A percentile compares a stretch with the other conserved stretches of the same genome.
Evolutionary conservation across 1,140 invertebrate genomes (phyloP).

Genomic region (Lepidotrigona ventralis): DNA sequence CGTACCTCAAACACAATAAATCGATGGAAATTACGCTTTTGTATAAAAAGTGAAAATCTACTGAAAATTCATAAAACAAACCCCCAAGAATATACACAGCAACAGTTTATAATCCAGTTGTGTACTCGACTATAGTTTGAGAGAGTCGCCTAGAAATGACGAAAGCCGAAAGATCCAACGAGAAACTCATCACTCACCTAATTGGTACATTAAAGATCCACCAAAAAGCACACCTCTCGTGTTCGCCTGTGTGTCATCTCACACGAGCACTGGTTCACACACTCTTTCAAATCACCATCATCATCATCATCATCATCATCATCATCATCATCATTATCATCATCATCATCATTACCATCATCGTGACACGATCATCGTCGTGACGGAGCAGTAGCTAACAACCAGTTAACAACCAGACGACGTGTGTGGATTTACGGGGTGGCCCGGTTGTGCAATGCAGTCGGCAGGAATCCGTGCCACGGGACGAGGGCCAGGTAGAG

Average conservation of each 20-base stretch:
- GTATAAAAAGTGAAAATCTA: no score
- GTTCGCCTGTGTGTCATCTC: constrained; percentile 73
- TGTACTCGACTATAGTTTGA: no score
- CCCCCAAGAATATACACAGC: no score
- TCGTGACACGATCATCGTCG: constrained; percentile 1
- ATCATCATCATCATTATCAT: constrained; percentile 62
- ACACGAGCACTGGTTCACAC: constrained; percentile 68
- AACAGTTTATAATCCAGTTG: no score
- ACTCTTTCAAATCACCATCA: constrained; percentile 68
- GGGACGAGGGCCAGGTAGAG: not conserved
- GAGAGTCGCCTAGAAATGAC: no score
- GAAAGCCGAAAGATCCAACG: no score
- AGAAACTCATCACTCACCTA: constrained; percentile 68
- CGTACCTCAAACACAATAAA: no score
- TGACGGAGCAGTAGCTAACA: not conserved
- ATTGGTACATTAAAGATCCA: constrained; percentile 77
- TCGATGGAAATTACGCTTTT: no score
- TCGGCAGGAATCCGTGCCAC: not conserved
- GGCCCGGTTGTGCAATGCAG: constrained; percentile 8
- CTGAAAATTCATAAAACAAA: no score
- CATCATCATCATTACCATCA: not conserved
- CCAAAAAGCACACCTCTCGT: constrained; percentile 53
- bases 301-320: constrained; percentile 60
- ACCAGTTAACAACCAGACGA: not conserved
- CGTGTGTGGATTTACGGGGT: not conserved